These are phyloP conservation scores for Indicator indicator DNA, from an alignment of 2,113 vertebrate species.

Conservation along the genomic window DNA sequence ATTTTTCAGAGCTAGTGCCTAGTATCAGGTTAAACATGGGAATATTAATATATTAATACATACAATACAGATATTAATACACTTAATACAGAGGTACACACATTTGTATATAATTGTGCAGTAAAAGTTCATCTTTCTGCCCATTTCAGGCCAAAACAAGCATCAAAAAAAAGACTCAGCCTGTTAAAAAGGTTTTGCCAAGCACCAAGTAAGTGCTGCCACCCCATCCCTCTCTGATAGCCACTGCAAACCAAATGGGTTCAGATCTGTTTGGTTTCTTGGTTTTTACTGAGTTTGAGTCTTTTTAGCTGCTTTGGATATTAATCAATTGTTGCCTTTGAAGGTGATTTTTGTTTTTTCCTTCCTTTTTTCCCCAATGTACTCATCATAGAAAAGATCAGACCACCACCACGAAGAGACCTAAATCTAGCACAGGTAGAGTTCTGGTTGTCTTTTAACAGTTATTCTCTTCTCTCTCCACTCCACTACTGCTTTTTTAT, in stretches of 20 bases:
- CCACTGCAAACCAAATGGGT: rapidly evolving
- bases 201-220: constrained; percentile 61
- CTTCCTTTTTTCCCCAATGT: background rate
- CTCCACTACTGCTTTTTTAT: too few species aligned
- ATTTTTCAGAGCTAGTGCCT: background rate
- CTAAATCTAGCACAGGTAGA: constrained; percentile 50
- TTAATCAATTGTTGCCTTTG: background rate
- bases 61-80: too few species aligned
- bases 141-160: constrained; percentile 60
- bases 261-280: background rate
- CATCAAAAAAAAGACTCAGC: constrained; percentile 42
- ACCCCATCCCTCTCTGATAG: rapidly evolving
- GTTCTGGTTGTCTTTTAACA: background rate
- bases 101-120: background rate
- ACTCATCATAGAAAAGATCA: constrained; percentile 56
- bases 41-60: background rate
- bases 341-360: background rate
- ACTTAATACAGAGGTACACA: too few species aligned
- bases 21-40: background rate
- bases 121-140: background rate
- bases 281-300: background rate
- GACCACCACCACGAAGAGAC: background rate
- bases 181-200: constrained; percentile 17
- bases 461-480: too few species aligned
- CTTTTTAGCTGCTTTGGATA: background rate